Conservation (phyloP, 2,888 invertebrate genomes). For the Glyphotaelius pellucidus region DNA sequence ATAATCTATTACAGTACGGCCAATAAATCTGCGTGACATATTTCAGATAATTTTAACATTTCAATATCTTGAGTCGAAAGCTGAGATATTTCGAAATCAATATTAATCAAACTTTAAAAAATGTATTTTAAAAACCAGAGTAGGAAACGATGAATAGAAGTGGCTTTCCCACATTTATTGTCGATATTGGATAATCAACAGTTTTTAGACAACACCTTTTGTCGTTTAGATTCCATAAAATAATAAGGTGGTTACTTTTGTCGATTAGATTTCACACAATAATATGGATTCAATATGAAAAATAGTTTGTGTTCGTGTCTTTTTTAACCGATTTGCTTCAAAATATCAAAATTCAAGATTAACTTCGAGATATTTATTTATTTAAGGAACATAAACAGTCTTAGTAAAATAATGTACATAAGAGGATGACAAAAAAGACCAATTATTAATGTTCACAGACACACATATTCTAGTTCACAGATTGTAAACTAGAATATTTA, state of each 20-base stretch:
- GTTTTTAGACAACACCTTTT: too few species aligned
- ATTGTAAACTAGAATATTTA: too few species aligned
- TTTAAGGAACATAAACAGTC: too few species aligned
- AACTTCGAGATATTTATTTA: background rate
- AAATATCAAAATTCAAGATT: background rate
- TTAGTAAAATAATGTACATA: too few species aligned
- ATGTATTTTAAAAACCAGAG: background rate
- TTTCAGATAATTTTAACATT: constrained; percentile 1
- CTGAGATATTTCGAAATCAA: background rate
- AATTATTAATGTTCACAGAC: too few species aligned
- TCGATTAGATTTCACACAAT: too few species aligned
- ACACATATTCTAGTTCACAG: too few species aligned
- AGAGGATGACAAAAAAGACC: too few species aligned
- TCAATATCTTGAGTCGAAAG: background rate
- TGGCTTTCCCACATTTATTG: background rate
- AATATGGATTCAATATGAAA: too few species aligned
- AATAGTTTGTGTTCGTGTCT: background rate
- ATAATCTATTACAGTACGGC: background rate
- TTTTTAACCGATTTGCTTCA: background rate
- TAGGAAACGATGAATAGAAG: background rate
- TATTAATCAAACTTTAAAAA: background rate
- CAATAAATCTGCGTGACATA: constrained; percentile 10
- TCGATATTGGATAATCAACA: too few species aligned
- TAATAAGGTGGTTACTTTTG: too few species aligned
- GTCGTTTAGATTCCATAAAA: too few species aligned